phyloP scores from a whole-genome alignment of 2,888 invertebrate genomes.

The Plagodis pulveraria region DNA sequence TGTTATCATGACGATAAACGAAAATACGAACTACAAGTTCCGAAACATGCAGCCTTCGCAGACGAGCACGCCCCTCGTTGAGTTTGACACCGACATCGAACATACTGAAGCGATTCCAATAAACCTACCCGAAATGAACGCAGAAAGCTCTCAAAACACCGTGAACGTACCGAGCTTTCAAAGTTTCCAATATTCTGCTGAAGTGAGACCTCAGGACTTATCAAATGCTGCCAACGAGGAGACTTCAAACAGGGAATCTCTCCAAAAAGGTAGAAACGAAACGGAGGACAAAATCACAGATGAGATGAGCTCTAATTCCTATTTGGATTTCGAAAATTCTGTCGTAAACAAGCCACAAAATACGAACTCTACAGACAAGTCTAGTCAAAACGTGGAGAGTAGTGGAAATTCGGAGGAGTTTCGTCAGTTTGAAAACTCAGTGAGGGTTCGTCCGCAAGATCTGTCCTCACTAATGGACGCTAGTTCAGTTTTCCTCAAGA shows the following conservation, averaged over 20 bases:
- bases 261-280: slow-evolving; percentile 57
- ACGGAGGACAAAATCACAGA: slow-evolving; percentile 52
- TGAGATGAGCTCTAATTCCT: slow-evolving; percentile 56
- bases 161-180: slow-evolving; percentile 59
- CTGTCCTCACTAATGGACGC: slow-evolving; percentile 65
- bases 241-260: slow-evolving; percentile 45
- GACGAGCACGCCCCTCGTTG: slow-evolving; percentile 71
- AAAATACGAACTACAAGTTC: slow-evolving; percentile 60
- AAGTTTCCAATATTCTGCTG: slow-evolving; percentile 63
- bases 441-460: slow-evolving; percentile 65
- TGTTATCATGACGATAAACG: slow-evolving; percentile 39
- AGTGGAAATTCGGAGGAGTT: slow-evolving; percentile 67
- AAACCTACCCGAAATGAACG: slow-evolving; percentile 46
- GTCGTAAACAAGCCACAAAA: slow-evolving; percentile 65
- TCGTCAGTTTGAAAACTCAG: slow-evolving; percentile 62
- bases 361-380: slow-evolving; percentile 50
- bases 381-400: slow-evolving; percentile 62
- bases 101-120: slow-evolving; percentile 55
- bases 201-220: slow-evolving; percentile 61
- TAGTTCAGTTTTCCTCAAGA: slow-evolving; percentile 60
- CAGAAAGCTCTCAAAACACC: slow-evolving; percentile 43
- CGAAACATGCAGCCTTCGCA: slow-evolving; percentile 60
- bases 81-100: slow-evolving; percentile 32
- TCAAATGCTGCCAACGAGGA: slow-evolving; percentile 41
- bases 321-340: slow-evolving; percentile 64